Evolutionary conservation across 2,113 vertebrate genomes (phyloP).

Genomic region (Cryptotis parvus): DNA sequence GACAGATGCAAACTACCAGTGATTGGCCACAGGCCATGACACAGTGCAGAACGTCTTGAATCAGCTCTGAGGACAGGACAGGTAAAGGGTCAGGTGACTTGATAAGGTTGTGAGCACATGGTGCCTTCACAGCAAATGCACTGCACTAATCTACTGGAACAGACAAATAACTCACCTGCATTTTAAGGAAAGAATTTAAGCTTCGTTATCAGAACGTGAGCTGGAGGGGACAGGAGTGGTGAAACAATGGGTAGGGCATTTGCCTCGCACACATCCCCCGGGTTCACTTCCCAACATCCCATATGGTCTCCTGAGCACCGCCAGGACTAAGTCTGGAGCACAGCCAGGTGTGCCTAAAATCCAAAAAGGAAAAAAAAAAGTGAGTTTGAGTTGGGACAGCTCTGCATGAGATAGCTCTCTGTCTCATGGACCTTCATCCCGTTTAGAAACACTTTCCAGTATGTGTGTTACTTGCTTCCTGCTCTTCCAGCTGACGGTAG

Average conservation of each 20-base stretch:
- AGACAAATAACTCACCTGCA: background rate
- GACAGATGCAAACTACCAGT: background rate
- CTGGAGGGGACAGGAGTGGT: no score
- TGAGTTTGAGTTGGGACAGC: background rate
- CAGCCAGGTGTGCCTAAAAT: no score
- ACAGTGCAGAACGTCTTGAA: background rate
- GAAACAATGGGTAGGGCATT: no score
- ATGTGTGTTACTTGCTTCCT: background rate
- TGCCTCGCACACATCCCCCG: no score
- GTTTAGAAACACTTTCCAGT: background rate
- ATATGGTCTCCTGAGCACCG: no score
- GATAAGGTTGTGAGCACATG: no score
- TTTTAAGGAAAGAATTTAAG: background rate
- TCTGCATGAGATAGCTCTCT: background rate
- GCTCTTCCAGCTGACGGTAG: background rate
- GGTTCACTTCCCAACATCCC: no score
- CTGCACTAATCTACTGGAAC: background rate
- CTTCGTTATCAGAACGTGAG: slow-evolving; percentile 48
- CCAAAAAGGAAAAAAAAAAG: background rate
- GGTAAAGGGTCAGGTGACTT: background rate
- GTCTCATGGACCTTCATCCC: background rate
- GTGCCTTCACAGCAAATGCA: no score
- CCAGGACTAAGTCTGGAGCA: no score
- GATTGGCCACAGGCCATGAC: background rate
- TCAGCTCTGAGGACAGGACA: background rate